Base-by-base conservation (phyloP, 2,888 invertebrate genomes). In the Drosophila demipolita region DNA sequence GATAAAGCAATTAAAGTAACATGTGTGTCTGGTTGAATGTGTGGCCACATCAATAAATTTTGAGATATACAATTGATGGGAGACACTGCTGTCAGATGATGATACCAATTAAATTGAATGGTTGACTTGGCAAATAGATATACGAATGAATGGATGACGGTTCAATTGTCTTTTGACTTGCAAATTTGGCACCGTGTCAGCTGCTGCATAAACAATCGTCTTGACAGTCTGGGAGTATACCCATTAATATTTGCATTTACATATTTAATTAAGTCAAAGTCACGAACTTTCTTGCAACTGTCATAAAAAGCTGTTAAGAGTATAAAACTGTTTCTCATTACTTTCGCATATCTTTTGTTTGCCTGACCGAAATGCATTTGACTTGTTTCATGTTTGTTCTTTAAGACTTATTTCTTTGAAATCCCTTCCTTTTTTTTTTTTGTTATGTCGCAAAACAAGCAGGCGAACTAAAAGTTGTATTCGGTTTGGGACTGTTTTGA, bases 81-180 rank as follows among this genome's bases (percentile, higher is more conserved):
- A 80, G 63, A 54, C 64, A 57, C 36, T 26, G 26, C 59, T 67
- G 69, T 64, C 80, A 80, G 81, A 53, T 80, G 81, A 53, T 80
- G 73, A 72, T 65, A 50, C 69, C 86, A 85, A 88, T 85, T 75
- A 83, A 76, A 85, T 67, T 75, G 75, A 86, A 86, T 86, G 69
- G 72, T 52, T 66, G 57, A 33, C 52, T 40, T 42, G 60, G 40
- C 52, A 73, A 76, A 61, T 65, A 63, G 49, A 58, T 58, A 12
- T 67, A 61, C 67, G 48, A 48, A 45, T 62, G 61, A 58, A 61
- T 50, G 33, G 64, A 59, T 40, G 50, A 32, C 59, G 55, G 35
- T 67, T 48, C 59, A 36, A 65, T 65, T 65, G 45, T 42, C 59
- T 66, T 45, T 72, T 29, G 40, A 50, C 26, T 55, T 66, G 65